Conservation (phyloP, 2,797 vertebrate genomes). For the Pseudotriccus pelzelni region DNA sequence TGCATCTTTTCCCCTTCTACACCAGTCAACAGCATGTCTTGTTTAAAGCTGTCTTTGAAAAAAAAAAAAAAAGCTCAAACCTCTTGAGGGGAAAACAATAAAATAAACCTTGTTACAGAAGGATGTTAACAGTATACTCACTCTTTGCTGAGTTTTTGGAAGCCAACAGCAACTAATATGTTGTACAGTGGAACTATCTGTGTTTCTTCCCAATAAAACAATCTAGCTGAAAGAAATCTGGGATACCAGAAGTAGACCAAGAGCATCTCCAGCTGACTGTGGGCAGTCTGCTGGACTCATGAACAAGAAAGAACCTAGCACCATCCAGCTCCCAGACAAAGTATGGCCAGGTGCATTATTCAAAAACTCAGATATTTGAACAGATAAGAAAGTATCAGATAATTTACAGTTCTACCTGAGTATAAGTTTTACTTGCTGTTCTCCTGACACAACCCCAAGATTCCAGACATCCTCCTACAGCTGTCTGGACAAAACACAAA, state of each 20-base stretch:
- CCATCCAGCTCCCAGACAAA: neutral
- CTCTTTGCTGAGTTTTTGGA: neutral
- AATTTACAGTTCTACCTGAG: neutral
- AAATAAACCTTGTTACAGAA: neutral
- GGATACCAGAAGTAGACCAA: neutral
- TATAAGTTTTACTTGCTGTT: neutral
- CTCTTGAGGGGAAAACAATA: neutral
- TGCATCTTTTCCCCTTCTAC: neutral
- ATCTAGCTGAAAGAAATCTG: neutral
- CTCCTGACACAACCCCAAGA: neutral
- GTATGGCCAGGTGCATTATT: neutral
- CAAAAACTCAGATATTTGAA: neutral
- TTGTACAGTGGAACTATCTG: neutral
- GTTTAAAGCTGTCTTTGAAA: neutral
- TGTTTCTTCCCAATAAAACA: neutral
- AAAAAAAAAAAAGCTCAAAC: neutral
- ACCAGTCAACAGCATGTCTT: neutral
- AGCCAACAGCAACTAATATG: neutral
- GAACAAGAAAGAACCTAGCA: neutral
- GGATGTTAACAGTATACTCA: neutral
- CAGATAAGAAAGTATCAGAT: neutral
- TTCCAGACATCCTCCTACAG: neutral
- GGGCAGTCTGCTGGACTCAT: neutral
- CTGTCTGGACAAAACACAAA: neutral
- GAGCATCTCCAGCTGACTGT: neutral